Evolutionary conservation across 2,888 invertebrate species (phyloP).

Genomic region (Hemaris fuciformis): DNA sequence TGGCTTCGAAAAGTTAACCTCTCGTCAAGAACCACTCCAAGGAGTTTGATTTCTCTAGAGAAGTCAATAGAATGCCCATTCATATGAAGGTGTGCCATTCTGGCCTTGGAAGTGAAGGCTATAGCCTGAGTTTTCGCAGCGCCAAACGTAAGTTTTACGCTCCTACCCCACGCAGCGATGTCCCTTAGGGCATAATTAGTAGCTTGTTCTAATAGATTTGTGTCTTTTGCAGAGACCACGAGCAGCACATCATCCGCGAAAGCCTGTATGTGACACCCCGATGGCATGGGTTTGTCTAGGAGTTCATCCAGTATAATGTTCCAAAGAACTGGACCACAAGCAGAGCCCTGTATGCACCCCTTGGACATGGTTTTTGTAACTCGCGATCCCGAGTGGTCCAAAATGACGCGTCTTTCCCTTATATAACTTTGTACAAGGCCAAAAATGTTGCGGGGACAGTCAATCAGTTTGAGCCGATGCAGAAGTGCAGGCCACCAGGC

Average conservation of each 20-base stretch:
- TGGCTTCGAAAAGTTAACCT: neutral
- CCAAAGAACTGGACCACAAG: constrained; percentile 27
- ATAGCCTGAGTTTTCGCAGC: neutral
- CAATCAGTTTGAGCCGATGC: constrained; percentile 14
- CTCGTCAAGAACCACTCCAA: neutral
- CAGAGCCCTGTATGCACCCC: constrained; percentile 34
- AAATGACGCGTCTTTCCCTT: constrained; percentile 7
- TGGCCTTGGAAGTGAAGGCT: neutral
- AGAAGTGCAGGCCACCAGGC: constrained; percentile 30
- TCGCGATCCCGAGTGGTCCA: constrained; percentile 17
- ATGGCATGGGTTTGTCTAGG: constrained; percentile 4
- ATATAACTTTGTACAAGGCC: constrained; percentile 23
- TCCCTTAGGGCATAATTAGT: neutral
- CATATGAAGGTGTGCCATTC: neutral
- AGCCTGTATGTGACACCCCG: constrained; percentile 22
- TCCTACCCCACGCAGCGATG: constrained; percentile 2
- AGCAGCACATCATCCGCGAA: constrained; percentile 28
- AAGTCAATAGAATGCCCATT: neutral
- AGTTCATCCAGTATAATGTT: constrained; percentile 31
- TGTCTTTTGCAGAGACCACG: neutral
- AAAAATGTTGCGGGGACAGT: constrained; percentile 26
- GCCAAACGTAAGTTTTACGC: neutral
- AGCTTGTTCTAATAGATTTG: neutral
- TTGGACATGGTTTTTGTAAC: constrained; percentile 20
- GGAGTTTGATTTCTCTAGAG: neutral